Evolutionary conservation across 2,113 vertebrate species (phyloP).

Genomic region (Hyaena hyaena): DNA sequence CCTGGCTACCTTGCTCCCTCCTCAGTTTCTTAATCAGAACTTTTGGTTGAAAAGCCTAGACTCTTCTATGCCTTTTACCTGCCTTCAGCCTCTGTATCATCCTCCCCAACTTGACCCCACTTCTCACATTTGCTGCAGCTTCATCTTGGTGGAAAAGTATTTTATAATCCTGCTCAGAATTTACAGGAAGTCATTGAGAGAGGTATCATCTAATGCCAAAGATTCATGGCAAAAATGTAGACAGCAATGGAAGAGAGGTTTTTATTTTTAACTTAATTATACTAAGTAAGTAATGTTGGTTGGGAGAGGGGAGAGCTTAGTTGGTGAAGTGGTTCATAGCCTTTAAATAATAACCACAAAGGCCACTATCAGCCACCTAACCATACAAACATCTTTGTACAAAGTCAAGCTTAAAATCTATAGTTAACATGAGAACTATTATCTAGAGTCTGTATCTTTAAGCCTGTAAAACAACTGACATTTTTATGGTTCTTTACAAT

Average conservation of each 20-base stretch:
- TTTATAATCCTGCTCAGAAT: conserved; percentile 27
- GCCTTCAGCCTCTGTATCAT: not conserved
- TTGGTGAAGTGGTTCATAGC: not conserved
- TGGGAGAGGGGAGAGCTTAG: not conserved
- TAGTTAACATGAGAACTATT: conserved; percentile 7
- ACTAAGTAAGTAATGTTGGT: not conserved
- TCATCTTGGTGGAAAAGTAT: not conserved
- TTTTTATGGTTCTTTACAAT: not conserved
- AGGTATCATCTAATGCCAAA: not conserved
- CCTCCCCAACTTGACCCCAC: not conserved
- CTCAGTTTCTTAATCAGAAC: not conserved
- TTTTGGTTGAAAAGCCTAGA: conserved; percentile 16
- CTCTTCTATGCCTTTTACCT: not conserved
- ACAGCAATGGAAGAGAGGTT: not conserved
- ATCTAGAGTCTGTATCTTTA: not conserved
- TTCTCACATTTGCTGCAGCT: not conserved
- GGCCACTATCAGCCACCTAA: not conserved
- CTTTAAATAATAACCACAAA: not conserved
- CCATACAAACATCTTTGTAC: not conserved
- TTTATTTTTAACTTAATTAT: not conserved
- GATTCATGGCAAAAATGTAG: not conserved
- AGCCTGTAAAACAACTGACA: not conserved
- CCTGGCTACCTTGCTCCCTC: not conserved
- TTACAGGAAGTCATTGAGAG: not conserved
- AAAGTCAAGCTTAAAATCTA: conserved; percentile 19